These are phyloP conservation scores for Phasia obesa DNA, from an alignment of 2,888 invertebrate species.

Conservation along the genomic window DNA sequence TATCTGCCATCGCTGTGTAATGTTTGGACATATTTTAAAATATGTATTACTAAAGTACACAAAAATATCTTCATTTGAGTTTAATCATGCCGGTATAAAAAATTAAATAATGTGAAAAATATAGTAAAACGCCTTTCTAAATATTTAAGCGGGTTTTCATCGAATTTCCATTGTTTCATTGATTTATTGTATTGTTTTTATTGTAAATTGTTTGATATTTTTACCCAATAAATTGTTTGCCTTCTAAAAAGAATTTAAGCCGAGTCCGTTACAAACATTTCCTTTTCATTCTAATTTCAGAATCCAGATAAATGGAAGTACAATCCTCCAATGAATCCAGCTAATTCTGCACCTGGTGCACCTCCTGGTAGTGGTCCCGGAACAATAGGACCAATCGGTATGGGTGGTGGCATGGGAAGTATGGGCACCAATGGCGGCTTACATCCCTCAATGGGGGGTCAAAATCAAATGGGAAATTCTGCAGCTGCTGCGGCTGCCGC, in stretches of 20 bases:
- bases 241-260: not conserved
- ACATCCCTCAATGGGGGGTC: slow-evolving; percentile 78
- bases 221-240: no score
- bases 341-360: slow-evolving; percentile 82
- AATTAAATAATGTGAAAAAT: no score
- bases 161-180: no score
- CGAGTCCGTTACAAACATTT: not conserved
- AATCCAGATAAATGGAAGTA: slow-evolving; percentile 94
- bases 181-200: no score
- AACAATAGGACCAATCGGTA: slow-evolving; percentile 82
- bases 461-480: slow-evolving; percentile 76
- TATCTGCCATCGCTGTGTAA: no score
- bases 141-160: no score
- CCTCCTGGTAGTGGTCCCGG: slow-evolving; percentile 81
- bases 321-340: slow-evolving; percentile 84
- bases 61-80: no score
- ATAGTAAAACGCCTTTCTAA: no score
- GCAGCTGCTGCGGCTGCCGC: slow-evolving; percentile 78
- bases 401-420: slow-evolving; percentile 82
- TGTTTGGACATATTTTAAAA: no score
- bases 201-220: no score
- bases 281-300: slow-evolving; percentile 83
- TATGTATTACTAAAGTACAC: no score
- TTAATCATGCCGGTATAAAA: no score
- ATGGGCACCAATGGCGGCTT: slow-evolving; percentile 80